These are phyloP conservation scores for Phoenicopterus ruber DNA, from an alignment of 2,113 vertebrate genomes.

Conservation along the genomic window DNA sequence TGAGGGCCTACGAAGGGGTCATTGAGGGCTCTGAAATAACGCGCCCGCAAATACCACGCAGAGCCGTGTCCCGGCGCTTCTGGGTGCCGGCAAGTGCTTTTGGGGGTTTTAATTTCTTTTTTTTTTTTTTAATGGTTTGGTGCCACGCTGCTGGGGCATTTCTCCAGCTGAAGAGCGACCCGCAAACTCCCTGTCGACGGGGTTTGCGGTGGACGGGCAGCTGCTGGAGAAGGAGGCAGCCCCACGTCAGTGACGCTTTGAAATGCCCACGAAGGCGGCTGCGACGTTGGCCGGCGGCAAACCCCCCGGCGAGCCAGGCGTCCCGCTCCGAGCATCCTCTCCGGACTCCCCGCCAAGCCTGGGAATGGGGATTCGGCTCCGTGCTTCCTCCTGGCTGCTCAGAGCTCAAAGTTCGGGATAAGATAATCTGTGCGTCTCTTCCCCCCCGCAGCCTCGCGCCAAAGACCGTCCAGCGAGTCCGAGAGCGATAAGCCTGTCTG, in stretches of 20 bases:
- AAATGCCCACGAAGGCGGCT: fast-evolving
- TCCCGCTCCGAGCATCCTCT: not conserved
- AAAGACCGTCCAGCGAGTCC: not conserved
- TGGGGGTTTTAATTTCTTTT: no score
- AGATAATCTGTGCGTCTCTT: not conserved
- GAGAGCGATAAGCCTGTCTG: not conserved
- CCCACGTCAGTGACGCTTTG: fast-evolving
- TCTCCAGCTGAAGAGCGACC: not conserved
- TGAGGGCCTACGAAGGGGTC: not conserved
- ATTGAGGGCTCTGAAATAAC: not conserved
- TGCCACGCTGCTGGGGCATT: not conserved
- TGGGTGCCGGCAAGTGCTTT: not conserved
- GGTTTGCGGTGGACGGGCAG: not conserved
- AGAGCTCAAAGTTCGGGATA: not conserved
- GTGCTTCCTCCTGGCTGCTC: not conserved
- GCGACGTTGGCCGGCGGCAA: not conserved
- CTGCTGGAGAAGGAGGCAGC: not conserved
- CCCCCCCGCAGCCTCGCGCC: no score
- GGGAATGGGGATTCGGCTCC: not conserved
- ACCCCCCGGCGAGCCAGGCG: fast-evolving
- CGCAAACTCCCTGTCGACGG: fast-evolving
- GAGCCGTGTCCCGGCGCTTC: not conserved
- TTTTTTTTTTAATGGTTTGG: not conserved
- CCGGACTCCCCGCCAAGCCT: not conserved
- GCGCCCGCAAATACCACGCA: fast-evolving